Conservation (phyloP, 2,888 invertebrate species). For the Halictus quadricinctus region DNA sequence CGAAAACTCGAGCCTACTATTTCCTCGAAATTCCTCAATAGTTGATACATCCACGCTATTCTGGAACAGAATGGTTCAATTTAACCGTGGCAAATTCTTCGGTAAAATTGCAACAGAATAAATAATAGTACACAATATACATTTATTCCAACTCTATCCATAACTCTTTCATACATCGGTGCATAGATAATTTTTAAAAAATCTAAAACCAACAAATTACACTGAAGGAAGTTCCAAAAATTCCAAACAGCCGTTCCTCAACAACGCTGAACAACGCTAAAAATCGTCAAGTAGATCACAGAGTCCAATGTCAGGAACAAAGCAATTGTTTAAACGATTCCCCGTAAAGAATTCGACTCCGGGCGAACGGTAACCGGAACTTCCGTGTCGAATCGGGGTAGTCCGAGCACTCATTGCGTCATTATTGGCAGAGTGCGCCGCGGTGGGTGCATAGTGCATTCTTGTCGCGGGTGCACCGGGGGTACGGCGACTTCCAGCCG, state of each 20-base stretch:
- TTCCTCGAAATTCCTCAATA: neutral
- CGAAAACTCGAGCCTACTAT: neutral
- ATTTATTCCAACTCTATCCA: too few species aligned
- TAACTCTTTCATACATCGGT: too few species aligned
- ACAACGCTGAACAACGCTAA: neutral
- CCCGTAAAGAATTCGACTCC: neutral
- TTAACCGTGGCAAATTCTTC: too few species aligned
- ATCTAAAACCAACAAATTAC: neutral
- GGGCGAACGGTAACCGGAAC: conserved; percentile 9
- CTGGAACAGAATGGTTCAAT: too few species aligned
- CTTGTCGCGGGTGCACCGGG: conserved; percentile 47
- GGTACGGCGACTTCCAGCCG: conserved; percentile 37
- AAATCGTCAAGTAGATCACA: neutral
- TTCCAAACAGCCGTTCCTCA: neutral
- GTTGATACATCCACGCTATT: too few species aligned
- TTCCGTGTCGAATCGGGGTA: conserved; percentile 53
- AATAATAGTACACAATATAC: too few species aligned
- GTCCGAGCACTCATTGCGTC: conserved; percentile 60
- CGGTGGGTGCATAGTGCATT: conserved; percentile 54
- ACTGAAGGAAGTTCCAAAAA: neutral
- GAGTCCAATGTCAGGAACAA: neutral
- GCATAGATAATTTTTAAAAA: neutral
- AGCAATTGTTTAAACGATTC: conserved; percentile 1
- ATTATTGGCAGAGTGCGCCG: conserved; percentile 54
- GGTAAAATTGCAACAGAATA: too few species aligned